These are phyloP conservation scores for Zelleria hepariella DNA, from an alignment of 2,888 invertebrate genomes.

Conservation along the genomic window DNA sequence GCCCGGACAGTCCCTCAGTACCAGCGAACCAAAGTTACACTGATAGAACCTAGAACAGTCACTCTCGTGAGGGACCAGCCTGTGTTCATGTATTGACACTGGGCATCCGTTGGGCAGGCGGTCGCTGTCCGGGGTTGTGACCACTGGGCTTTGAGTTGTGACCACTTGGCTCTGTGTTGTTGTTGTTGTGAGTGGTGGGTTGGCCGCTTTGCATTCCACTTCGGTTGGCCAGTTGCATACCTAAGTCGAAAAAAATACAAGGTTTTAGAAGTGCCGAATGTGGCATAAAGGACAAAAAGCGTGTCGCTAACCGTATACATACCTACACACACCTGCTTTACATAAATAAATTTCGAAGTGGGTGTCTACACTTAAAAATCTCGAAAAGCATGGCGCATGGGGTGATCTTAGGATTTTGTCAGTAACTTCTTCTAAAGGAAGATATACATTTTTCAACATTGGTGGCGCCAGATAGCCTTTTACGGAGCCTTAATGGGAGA, in stretches of 20 bases:
- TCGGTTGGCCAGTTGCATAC: slow-evolving; percentile 12
- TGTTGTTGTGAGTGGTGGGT: neutral
- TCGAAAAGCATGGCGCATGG: too few relatives aligned
- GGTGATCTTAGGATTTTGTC: too few relatives aligned
- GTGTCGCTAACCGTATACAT: too few relatives aligned
- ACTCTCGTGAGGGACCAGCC: slow-evolving; percentile 31
- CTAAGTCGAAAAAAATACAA: slow-evolving; percentile 2
- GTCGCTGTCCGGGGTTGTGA: slow-evolving; percentile 1
- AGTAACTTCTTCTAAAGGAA: too few relatives aligned
- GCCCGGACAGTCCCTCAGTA: slow-evolving; percentile 23
- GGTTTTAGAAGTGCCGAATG: neutral
- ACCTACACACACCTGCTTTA: too few relatives aligned
- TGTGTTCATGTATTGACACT: slow-evolving; percentile 18
- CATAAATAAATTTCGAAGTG: too few relatives aligned
- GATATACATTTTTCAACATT: too few relatives aligned
- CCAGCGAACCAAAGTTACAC: slow-evolving; percentile 31
- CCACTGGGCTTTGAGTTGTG: neutral
- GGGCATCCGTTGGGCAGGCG: slow-evolving; percentile 26
- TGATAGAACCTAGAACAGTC: slow-evolving; percentile 38
- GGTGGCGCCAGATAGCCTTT: too few relatives aligned
- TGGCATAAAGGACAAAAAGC: too few relatives aligned
- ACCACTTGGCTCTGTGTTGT: neutral
- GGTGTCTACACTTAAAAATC: too few relatives aligned
- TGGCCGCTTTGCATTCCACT: slow-evolving; percentile 5
- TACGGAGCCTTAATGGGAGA: too few relatives aligned